phyloP scores from a whole-genome alignment of 2,113 vertebrate species.

The Mobula hypostoma region DNA sequence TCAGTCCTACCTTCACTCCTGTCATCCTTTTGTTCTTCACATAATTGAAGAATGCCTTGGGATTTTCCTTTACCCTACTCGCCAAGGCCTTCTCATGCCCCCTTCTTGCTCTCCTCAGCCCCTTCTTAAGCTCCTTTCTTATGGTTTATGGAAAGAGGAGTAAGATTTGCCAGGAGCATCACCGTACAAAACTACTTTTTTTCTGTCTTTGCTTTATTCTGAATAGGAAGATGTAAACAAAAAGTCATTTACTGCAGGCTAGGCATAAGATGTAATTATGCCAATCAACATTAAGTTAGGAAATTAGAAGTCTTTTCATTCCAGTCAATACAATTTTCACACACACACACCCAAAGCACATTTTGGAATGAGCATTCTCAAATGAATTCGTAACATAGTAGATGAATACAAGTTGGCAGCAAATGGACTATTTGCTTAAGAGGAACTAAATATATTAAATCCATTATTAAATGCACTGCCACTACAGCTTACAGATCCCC shows the following conservation, averaged over 20 bases:
- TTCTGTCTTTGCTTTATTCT: not conserved
- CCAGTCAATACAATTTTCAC: not conserved
- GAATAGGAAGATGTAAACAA: not conserved
- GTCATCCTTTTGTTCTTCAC: too few relatives aligned
- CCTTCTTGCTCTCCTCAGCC: too few relatives aligned
- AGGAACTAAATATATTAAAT: conserved; percentile 17
- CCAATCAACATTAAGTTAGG: conserved; percentile 6
- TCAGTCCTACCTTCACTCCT: too few relatives aligned
- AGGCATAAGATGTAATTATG: not conserved
- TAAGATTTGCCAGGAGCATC: not conserved
- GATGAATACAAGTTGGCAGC: conserved; percentile 22
- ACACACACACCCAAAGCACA: not conserved
- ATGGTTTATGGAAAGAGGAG: too few relatives aligned
- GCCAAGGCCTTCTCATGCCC: too few relatives aligned
- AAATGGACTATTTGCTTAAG: not conserved
- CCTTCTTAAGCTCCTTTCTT: too few relatives aligned
- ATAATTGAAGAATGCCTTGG: too few relatives aligned
- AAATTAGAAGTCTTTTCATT: not conserved
- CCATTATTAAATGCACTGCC: not conserved
- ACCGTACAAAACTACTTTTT: not conserved
- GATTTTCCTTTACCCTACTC: too few relatives aligned
- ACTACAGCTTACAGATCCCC: not conserved
- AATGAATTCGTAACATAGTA: conserved; percentile 1
- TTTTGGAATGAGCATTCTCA: not conserved
- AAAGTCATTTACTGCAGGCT: not conserved